Conservation (phyloP, 2,888 invertebrate genomes). For the Drosophila eohydei region DNA sequence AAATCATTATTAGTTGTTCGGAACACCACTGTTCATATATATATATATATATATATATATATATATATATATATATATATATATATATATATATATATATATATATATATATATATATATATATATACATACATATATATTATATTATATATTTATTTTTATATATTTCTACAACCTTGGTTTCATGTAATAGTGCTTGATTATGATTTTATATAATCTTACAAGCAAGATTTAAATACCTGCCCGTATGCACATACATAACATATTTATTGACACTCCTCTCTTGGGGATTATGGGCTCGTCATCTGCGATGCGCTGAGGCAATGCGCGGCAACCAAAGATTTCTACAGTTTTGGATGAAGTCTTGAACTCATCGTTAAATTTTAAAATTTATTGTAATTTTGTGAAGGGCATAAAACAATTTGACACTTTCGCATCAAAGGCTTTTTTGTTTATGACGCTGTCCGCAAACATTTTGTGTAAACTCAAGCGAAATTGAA, state of each 20-base stretch:
- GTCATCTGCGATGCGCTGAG: conserved; percentile 20
- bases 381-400: conserved; percentile 56
- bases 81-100: too few relatives aligned
- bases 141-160: not conserved
- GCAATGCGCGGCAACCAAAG: conserved; percentile 21
- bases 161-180: too few relatives aligned
- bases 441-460: conserved; percentile 41
- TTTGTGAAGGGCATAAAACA: conserved; percentile 64
- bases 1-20: too few relatives aligned
- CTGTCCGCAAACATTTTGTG: conserved; percentile 21
- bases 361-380: conserved; percentile 39
- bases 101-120: not conserved
- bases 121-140: not conserved
- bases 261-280: conserved; percentile 28
- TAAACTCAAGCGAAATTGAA: conserved; percentile 52
- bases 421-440: conserved; percentile 69
- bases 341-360: conserved; percentile 11
- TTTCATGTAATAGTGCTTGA: not conserved
- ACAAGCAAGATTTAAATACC: not conserved
- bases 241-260: conserved; percentile 4
- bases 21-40: too few relatives aligned
- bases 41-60: not conserved
- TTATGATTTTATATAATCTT: conserved; percentile 9
- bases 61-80: not conserved
- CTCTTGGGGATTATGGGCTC: conserved; percentile 16